phyloP scores from a whole-genome alignment of 2,113 vertebrate species.

The Carassius gibelio region DNA sequence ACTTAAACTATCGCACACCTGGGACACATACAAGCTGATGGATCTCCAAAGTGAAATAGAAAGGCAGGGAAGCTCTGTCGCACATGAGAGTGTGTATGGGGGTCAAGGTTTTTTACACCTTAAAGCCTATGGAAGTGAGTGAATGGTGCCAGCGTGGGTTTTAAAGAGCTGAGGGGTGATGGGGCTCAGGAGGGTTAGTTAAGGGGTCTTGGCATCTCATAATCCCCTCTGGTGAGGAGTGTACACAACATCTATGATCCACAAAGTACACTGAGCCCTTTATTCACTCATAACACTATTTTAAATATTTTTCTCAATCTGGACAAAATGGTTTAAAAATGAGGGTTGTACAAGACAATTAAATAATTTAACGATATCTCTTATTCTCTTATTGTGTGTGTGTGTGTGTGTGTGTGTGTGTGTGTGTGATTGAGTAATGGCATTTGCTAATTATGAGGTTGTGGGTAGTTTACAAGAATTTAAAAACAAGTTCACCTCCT shows the following conservation, averaged over 20 bases:
- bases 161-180: conserved; percentile 24
- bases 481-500: no score
- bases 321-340: not conserved
- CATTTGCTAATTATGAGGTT: no score
- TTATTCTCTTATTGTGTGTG: not conserved
- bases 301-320: not conserved
- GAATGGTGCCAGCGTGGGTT: conserved; percentile 29
- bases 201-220: not conserved
- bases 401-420: no score
- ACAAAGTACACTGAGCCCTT: not conserved
- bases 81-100: conserved; percentile 44
- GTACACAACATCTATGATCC: not conserved
- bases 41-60: conserved; percentile 61
- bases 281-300: not conserved
- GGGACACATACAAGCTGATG: conserved; percentile 73
- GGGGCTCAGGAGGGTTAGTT: conserved; percentile 5
- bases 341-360: not conserved
- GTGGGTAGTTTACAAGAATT: no score
- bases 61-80: conserved; percentile 6
- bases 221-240: conserved; percentile 59
- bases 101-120: conserved; percentile 49
- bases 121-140: conserved; percentile 17
- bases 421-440: no score
- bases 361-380: not conserved
- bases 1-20: conserved; percentile 63